Percentiles rank a stretch among this genome's conserved stretches.
Conservation (phyloP, 2,888 invertebrate species). For the Pseudococcus longispinus region DNA sequence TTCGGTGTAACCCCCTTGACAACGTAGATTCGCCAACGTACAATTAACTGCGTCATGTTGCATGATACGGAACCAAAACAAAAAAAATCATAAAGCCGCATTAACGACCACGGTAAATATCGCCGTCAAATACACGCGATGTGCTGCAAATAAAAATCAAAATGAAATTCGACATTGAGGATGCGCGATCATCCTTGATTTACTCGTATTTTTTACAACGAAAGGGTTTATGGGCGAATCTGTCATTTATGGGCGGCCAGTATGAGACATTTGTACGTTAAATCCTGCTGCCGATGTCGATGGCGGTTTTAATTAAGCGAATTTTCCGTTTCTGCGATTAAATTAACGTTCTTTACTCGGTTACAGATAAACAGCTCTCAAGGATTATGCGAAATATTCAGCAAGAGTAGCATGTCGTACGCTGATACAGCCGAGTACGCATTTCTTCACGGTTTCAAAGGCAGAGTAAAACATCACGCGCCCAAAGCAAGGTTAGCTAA, state of each 20-base stretch:
- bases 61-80: slow-evolving; percentile 15
- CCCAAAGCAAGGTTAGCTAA: slow-evolving; percentile 14
- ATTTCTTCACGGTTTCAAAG: slow-evolving; percentile 49
- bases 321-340: background rate
- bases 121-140: background rate
- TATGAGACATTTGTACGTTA: background rate
- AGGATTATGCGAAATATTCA: slow-evolving; percentile 46
- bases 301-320: background rate
- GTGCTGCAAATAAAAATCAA: background rate
- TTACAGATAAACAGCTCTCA: slow-evolving; percentile 52
- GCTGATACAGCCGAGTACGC: slow-evolving; percentile 55
- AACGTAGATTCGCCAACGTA: slow-evolving; percentile 2
- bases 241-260: background rate
- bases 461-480: slow-evolving; percentile 43
- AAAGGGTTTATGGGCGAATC: background rate
- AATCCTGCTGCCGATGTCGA: background rate
- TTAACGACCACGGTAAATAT: slow-evolving; percentile 19
- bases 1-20: background rate
- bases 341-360: background rate
- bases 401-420: slow-evolving; percentile 41
- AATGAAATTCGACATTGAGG: slow-evolving; percentile 8
- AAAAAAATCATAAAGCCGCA: slow-evolving; percentile 29
- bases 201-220: background rate
- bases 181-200: background rate
- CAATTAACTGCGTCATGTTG: slow-evolving; percentile 14